These are phyloP conservation scores for Scleropages formosus DNA, from an alignment of 2,797 vertebrate genomes.

Conservation along the genomic window DNA sequence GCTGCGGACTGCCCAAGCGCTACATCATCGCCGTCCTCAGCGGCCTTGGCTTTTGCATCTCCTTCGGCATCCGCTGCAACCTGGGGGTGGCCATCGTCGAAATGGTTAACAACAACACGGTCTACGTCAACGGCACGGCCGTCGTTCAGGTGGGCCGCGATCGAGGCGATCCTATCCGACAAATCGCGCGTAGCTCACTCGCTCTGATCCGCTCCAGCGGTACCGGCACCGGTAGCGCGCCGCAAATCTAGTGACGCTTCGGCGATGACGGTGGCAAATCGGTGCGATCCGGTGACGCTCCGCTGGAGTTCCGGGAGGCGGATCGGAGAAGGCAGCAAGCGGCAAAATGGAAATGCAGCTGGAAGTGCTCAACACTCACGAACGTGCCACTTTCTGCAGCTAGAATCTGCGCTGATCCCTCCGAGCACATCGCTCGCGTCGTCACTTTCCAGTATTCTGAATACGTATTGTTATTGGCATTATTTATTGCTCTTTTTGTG, in stretches of 20 bases:
- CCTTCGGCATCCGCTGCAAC: constrained; percentile 96
- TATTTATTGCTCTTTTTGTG: too few relatives aligned
- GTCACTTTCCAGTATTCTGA: too few relatives aligned
- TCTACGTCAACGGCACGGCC: constrained; percentile 86
- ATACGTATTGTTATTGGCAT: too few relatives aligned
- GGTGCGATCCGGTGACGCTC: background rate
- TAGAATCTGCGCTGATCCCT: too few relatives aligned
- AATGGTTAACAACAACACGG: constrained; percentile 97
- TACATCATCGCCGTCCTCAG: constrained; percentile 97
- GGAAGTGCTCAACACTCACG: too few relatives aligned
- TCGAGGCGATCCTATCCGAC: background rate
- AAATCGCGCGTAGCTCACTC: background rate
- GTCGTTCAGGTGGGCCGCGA: constrained; percentile 78
- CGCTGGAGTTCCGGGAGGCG: background rate
- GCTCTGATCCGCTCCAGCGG: background rate
- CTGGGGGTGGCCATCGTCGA: constrained; percentile 96
- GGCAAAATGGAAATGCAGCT: too few relatives aligned
- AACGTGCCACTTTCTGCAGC: too few relatives aligned
- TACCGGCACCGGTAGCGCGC: too few relatives aligned
- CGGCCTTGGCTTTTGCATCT: constrained; percentile 96
- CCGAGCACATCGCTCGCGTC: too few relatives aligned
- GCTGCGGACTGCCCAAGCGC: constrained; percentile 88
- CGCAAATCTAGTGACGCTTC: too few relatives aligned
- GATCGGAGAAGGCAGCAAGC: too few relatives aligned
- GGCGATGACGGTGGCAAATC: too few relatives aligned